A percentile compares a stretch with the other conserved stretches of the same genome.
These are phyloP conservation scores for Ailuropoda melanoleuca DNA, from an alignment of 2,113 vertebrate species.

Conservation along the genomic window DNA sequence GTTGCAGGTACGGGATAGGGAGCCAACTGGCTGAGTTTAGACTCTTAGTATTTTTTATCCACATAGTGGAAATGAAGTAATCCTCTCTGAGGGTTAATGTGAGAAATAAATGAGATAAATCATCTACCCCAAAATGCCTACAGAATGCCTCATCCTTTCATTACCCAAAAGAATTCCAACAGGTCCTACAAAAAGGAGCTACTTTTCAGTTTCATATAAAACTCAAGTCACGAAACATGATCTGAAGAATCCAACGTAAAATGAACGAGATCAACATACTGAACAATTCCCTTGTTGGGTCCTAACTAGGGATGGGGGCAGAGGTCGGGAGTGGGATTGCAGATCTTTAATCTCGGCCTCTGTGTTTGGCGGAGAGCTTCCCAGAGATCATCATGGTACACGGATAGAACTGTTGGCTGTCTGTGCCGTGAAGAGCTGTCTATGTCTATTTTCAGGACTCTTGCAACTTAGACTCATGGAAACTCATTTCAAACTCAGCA, in stretches of 20 bases:
- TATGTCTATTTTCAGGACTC: neutral
- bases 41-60: neutral
- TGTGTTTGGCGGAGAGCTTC: neutral
- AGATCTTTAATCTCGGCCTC: neutral
- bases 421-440: neutral
- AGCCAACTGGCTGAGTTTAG: neutral
- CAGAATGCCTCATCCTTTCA: neutral
- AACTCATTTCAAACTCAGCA: neutral
- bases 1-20: neutral
- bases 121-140: neutral
- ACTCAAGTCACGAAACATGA: neutral
- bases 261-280: neutral
- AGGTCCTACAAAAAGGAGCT: neutral
- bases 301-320: too few relatives aligned
- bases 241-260: neutral
- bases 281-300: neutral
- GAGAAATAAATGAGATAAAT: neutral
- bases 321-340: neutral
- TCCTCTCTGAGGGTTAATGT: neutral
- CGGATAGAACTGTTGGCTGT: neutral
- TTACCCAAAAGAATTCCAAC: neutral
- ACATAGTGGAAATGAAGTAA: neutral
- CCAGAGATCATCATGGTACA: neutral
- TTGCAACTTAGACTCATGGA: neutral
- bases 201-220: neutral